These are phyloP conservation scores for Trachemys scripta DNA, from an alignment of 2,113 vertebrate genomes.

Conservation along the genomic window DNA sequence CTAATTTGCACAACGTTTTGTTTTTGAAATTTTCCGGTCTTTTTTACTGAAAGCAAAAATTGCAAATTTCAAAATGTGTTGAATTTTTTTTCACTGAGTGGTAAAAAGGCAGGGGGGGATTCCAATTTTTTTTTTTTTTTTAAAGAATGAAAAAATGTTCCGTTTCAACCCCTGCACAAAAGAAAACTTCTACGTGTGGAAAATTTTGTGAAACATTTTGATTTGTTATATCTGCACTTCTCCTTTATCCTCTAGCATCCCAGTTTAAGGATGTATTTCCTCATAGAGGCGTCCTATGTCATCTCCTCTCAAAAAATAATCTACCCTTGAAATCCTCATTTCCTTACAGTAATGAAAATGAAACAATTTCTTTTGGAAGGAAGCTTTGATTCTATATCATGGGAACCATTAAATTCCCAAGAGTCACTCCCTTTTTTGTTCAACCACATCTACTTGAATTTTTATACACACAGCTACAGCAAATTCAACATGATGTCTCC, in stretches of 20 bases:
- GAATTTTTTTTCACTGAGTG: neutral
- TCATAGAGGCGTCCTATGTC: neutral
- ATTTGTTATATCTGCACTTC: neutral
- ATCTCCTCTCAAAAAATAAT: neutral
- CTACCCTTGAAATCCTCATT: neutral
- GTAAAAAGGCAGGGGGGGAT: neutral
- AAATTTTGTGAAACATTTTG: too few relatives aligned
- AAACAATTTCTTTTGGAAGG: neutral
- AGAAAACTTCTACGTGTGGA: neutral
- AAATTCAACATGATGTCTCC: neutral
- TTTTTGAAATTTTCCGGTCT: neutral
- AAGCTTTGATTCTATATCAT: fast-evolving
- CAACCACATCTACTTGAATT: neutral
- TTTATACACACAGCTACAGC: neutral
- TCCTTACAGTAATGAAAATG: neutral
- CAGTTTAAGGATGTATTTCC: neutral
- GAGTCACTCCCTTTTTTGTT: neutral
- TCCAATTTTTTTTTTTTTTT: neutral
- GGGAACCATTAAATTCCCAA: neutral
- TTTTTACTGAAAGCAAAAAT: neutral
- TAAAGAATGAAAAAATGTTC: neutral
- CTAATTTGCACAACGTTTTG: neutral
- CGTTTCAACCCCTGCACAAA: neutral
- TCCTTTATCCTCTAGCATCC: neutral
- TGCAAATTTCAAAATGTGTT: neutral